Evolutionary conservation across 2,113 vertebrate genomes (phyloP), one percentile per base, ranked within the genome.

Genomic region (Pongo abelii): DNA sequence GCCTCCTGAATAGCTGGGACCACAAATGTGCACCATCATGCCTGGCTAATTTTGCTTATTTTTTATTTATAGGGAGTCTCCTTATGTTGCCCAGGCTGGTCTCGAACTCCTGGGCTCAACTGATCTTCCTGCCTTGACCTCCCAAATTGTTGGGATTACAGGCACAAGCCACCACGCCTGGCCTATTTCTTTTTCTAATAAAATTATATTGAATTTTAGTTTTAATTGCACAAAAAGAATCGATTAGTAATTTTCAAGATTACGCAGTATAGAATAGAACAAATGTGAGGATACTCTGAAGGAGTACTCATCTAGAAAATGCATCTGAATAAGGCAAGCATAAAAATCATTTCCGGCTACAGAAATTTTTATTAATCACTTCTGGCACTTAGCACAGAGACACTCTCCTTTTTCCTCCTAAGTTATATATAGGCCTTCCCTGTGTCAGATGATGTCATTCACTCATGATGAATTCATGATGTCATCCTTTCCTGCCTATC

Each of bases 201-300:
- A 61, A 78, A 92, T 67, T 50, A 40, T 67, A 84, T 25, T 74
- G 35, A 70, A 61, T 14, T 79, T 64, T 86, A 77, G 72, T 94
- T 43, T 89, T 94, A 84, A 50, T 87, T 94, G n/a, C 43, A 67
- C 40, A 64, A 78, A 57, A 91, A 87, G 32, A 90, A 83, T 48
- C 90, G 78, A 38, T 83, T 89, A 80, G 70, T 91, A 80, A 87
- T 93, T 94, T 97, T 92, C 80, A 95, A 89, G 94, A 46, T 96
- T 80, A 55, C 46, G 67, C 38, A 95, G 23, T 52, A 35, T 23
- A 81, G 55, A 92, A n/a, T 16, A 75, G 35, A 81, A 55, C 40
- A 84, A 35, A 91, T 90, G 20, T 92, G 95, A 79, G 70, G 79
- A 52, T 72, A 67, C 46, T 92, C 3, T 50, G 89, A 20, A 74